Percentiles rank a stretch among this genome's conserved stretches.
phyloP scores from a whole-genome alignment of 2,888 invertebrate genomes.

The Corythucha ciliata region DNA sequence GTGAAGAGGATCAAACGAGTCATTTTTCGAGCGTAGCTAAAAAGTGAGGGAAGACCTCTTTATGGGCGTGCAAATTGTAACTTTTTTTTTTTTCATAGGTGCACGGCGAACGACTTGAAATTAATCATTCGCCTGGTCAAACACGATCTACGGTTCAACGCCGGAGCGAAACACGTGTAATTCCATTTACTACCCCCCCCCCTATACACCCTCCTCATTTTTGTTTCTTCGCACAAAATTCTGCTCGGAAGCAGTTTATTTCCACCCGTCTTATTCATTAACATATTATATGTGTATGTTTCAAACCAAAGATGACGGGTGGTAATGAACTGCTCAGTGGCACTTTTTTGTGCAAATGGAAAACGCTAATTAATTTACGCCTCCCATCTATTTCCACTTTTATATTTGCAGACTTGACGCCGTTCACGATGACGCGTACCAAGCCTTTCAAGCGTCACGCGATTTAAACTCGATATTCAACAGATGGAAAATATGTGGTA shows the following conservation, averaged over 20 bases:
- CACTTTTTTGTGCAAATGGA: no score
- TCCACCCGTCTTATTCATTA: no score
- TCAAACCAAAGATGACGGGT: no score
- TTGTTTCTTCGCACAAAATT: no score
- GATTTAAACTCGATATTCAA: slow-evolving; percentile 69
- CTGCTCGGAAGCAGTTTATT: no score
- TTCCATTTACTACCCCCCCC: no score
- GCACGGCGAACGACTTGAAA: slow-evolving; percentile 74
- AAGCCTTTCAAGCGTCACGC: slow-evolving; percentile 75
- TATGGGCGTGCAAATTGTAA: not conserved
- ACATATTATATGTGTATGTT: no score
- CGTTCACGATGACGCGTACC: slow-evolving; percentile 78
- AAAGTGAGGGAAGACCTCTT: slow-evolving; percentile 41
- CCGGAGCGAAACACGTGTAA: slow-evolving; percentile 81
- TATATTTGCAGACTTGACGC: slow-evolving; percentile 60
- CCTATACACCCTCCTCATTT: no score
- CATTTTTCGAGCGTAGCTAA: slow-evolving; percentile 64
- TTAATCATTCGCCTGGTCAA: slow-evolving; percentile 79
- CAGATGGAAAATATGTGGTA: slow-evolving; percentile 34
- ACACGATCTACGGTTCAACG: slow-evolving; percentile 84
- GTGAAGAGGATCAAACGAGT: slow-evolving; percentile 76
- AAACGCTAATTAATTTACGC: no score
- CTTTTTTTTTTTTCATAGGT: slow-evolving; percentile 45
- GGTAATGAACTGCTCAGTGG: no score
- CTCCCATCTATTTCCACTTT: no score